Evolutionary conservation across 2,113 vertebrate genomes (phyloP), one percentile per base, ranked within the genome.

Genomic region (Perca schrenkii): DNA sequence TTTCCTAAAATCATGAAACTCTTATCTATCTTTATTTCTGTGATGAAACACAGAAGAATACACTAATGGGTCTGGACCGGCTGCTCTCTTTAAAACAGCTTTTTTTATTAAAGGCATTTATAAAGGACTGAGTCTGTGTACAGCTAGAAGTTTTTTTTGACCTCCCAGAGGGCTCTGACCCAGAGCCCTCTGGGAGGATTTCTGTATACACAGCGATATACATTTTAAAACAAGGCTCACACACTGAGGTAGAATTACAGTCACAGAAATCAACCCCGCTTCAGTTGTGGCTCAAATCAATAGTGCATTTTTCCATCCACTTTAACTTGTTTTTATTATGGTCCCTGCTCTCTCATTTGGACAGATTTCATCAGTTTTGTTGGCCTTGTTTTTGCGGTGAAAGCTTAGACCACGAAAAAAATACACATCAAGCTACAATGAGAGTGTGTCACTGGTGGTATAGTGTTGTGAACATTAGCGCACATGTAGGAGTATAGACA

Each of bases 41-140:
- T n/a, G 21, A 64, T 2, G 17, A 15, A 2, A 3, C 8, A 40
- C 1, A 81, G 36, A 36, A 28, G 65, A 63, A 22, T 22, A 17
- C 40, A 22, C 13, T 56, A 12, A 56, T 69, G 56, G 21, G 40
- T 74, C 6, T 31, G n/a, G 5, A 73, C 47, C 16, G 46, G 19
- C 74, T 50, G 50, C n/a, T 69, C 53, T 78, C 16, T 53, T 62
- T 49, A 34, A 70, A 79, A 46, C 46, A 21, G 22, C 15, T 34
- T 70, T 43, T 43, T 82, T 87, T 80, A 80, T 74, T 74, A 70
- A 3, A 70, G 47, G n/a, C 53, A 63, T 80, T 75, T 79, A 28
- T 66, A 66, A 84, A 61, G 8, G 7, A 69, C 21, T 34, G 28
- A 49, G 25, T 65, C 53, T 40, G 77, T 70, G 25, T 25, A 6